A percentile compares a stretch with the other conserved stretches of the same genome.
These are phyloP conservation scores for Florisuga fusca DNA, from an alignment of 2,797 vertebrate genomes.

Conservation along the genomic window DNA sequence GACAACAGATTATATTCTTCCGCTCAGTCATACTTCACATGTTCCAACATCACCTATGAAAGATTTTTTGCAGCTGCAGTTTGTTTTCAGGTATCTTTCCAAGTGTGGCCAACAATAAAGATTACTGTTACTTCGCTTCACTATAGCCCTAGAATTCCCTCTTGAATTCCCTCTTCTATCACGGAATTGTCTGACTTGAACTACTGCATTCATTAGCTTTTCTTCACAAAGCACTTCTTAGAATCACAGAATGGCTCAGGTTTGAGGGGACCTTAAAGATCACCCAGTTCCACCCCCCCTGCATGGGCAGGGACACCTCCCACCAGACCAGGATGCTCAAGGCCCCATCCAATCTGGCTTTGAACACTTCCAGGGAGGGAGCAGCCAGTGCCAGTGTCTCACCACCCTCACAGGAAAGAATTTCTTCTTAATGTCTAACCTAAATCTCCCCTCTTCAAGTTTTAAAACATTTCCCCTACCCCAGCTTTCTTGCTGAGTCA, in stretches of 20 bases:
- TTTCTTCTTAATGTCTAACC: too few relatives aligned
- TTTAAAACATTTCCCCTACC: too few relatives aligned
- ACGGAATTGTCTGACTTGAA: background rate
- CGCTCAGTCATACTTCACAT: background rate
- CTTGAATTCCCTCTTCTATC: background rate
- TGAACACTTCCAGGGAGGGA: too few relatives aligned
- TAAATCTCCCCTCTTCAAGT: too few relatives aligned
- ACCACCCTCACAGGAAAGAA: too few relatives aligned
- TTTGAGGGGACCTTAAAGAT: too few relatives aligned
- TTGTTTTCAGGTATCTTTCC: constrained; percentile 2
- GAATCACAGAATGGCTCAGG: too few relatives aligned
- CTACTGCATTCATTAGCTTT: background rate
- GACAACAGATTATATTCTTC: background rate
- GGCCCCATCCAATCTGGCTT: too few relatives aligned
- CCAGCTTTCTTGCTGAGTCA: background rate
- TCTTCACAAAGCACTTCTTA: background rate
- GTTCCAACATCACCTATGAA: background rate
- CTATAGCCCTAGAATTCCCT: background rate
- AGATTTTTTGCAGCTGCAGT: background rate
- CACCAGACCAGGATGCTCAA: too few relatives aligned
- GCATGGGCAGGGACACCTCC: too few relatives aligned
- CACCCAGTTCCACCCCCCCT: too few relatives aligned
- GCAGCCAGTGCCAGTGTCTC: too few relatives aligned
- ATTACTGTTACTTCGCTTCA: background rate
- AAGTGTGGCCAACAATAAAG: background rate